Base-by-base conservation (phyloP, 1,140 invertebrate genomes). In the Riptortus pedestris region DNA sequence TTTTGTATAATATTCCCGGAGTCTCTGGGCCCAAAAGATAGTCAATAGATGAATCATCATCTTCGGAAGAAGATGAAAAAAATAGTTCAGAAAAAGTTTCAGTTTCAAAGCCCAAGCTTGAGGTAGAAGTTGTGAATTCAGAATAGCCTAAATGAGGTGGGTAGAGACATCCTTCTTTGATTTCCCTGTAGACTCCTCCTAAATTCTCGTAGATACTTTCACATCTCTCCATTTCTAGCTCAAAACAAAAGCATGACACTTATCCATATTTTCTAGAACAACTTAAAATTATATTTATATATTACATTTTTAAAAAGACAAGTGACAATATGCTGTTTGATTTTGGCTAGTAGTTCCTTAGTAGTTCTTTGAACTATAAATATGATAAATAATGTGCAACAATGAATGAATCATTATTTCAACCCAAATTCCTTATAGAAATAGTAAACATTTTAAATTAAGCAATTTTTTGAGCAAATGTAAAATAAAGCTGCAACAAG, bases 1-100 rank as follows among this genome's bases (percentile, higher is more conserved):
- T 66, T 59, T 68, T 55, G 62, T 69, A 69, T 5, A 69, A 33
- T 51, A 69, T 69, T 11, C 65, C 65, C 22, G 43, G 47, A 16
- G 68, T 68, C 52, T 65, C 59, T 4, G 33, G 16, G 29, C 51
- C 62, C 27, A 33, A 22, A 2, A 31, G 14, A 22, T 63, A 38
- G 16, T 43, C 47, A 28, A 62, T 47, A 45, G 58, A 58, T 18
- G 58, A 26, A 61, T 66, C 67, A n/a, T 65, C 63, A 16, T 33
- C 47, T 27, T 58, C 28, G 14, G 65, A 64, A 12, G 67, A 68
- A 22, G 65, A 59, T 27, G 67, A 68, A 63, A 68, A 68, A 14
- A 66, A 64, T 14, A 68, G 24, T 52, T 68, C 67, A 38, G 65
- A 66, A 55, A 68, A 68, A 48, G 62, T 66, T 51, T 68, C 67